Evolutionary conservation across 2,113 vertebrate species (phyloP).

Genomic region (Leptobrachium leishanense): DNA sequence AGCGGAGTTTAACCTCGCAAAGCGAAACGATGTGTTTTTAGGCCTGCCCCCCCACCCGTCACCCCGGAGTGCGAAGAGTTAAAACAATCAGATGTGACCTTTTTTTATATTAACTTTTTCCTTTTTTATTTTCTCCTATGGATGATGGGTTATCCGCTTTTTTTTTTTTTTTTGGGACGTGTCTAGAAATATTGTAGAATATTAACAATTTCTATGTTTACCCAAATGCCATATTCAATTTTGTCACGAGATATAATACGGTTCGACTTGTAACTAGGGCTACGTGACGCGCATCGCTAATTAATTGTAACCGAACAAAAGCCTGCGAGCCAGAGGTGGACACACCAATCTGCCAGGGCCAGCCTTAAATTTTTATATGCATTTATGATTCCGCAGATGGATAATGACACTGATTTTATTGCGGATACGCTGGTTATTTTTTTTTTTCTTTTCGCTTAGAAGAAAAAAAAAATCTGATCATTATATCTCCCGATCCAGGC

Average conservation of each 20-base stretch:
- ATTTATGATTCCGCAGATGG: slow-evolving; percentile 11
- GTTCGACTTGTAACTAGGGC: slow-evolving; percentile 29
- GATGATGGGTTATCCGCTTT: not conserved
- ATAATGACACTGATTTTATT: slow-evolving; percentile 6
- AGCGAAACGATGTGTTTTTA: not conserved
- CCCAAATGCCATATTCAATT: slow-evolving; percentile 49
- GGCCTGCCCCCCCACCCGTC: not conserved
- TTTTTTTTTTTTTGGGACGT: slow-evolving; percentile 9
- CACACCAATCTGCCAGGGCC: slow-evolving; percentile 16
- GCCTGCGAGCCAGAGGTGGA: slow-evolving; percentile 32
- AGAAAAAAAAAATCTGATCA: not conserved
- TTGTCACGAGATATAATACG: slow-evolving; percentile 41
- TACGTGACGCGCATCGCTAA: slow-evolving; percentile 41
- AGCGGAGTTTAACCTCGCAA: not conserved
- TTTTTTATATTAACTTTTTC: slow-evolving; percentile 12
- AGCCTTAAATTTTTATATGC: slow-evolving; percentile 22
- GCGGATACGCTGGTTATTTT: not conserved
- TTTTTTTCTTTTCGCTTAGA: not conserved
- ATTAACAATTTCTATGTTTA: slow-evolving; percentile 44
- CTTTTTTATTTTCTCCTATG: not conserved
- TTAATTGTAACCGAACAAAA: slow-evolving; percentile 38
- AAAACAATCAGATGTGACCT: not conserved
- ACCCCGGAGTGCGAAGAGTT: not conserved
- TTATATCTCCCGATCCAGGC: not conserved
- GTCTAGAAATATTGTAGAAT: slow-evolving; percentile 27